Evolutionary conservation across 2,888 invertebrate genomes (phyloP).

Genomic region (Capitulum mitella): DNA sequence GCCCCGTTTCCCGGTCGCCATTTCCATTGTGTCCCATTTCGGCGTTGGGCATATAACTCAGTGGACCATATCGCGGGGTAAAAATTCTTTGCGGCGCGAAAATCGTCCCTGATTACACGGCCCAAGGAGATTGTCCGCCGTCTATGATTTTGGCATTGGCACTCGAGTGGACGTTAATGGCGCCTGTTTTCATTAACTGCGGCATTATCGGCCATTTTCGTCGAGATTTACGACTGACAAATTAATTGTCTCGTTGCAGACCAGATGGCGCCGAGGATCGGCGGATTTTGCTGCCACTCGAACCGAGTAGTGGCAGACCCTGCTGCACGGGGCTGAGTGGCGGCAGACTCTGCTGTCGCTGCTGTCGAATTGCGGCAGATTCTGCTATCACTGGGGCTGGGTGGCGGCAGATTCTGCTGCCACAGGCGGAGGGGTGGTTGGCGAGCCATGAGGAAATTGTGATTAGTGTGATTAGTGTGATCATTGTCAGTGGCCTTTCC

Average conservation of each 20-base stretch:
- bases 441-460: too few relatives aligned
- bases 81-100: background rate
- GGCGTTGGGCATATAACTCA: background rate
- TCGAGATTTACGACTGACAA: constrained; percentile 5
- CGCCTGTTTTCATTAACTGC: constrained; percentile 6
- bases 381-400: too few relatives aligned
- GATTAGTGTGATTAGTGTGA: too few relatives aligned
- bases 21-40: background rate
- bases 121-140: background rate
- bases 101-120: background rate
- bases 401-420: too few relatives aligned
- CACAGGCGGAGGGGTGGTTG: too few relatives aligned
- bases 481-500: too few relatives aligned
- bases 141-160: background rate
- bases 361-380: too few relatives aligned
- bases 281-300: too few relatives aligned
- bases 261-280: too few relatives aligned
- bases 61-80: background rate
- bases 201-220: constrained; percentile 4
- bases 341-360: too few relatives aligned
- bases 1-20: background rate
- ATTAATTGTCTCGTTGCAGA: constrained; percentile 3
- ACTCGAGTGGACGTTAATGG: background rate
- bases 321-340: too few relatives aligned
- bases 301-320: too few relatives aligned